Evolutionary conservation across 2,888 invertebrate species (phyloP).

Genomic region (Acanthosepion pharaonis): DNA sequence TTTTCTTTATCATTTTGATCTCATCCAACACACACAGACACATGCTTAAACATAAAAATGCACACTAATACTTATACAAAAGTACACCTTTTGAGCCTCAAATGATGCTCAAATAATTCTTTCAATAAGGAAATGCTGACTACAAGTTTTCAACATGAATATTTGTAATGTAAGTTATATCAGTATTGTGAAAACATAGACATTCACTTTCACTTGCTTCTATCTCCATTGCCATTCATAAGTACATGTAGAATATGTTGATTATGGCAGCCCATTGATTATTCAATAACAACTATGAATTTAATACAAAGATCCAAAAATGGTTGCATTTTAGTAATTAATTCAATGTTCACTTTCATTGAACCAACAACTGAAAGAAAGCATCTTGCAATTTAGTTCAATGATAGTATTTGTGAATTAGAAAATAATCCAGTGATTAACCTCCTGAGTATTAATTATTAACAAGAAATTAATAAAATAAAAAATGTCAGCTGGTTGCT

Average conservation of each 20-base stretch:
- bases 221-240: background rate
- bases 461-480: background rate
- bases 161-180: no score
- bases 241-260: background rate
- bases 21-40: no score
- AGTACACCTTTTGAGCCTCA: no score
- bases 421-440: background rate
- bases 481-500: background rate
- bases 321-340: background rate
- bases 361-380: background rate
- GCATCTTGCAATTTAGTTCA: background rate
- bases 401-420: background rate
- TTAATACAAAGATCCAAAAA: background rate
- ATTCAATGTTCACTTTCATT: background rate
- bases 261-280: background rate
- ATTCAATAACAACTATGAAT: background rate
- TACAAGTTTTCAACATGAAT: no score
- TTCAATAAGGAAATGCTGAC: no score
- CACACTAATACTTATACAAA: no score
- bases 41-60: no score
- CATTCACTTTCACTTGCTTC: background rate
- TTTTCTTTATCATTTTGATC: no score
- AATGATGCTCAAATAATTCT: no score
- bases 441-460: background rate
- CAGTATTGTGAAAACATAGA: no score